These are phyloP conservation scores for Philhelius pedissequus DNA, from an alignment of 2,888 invertebrate genomes.

Conservation along the genomic window DNA sequence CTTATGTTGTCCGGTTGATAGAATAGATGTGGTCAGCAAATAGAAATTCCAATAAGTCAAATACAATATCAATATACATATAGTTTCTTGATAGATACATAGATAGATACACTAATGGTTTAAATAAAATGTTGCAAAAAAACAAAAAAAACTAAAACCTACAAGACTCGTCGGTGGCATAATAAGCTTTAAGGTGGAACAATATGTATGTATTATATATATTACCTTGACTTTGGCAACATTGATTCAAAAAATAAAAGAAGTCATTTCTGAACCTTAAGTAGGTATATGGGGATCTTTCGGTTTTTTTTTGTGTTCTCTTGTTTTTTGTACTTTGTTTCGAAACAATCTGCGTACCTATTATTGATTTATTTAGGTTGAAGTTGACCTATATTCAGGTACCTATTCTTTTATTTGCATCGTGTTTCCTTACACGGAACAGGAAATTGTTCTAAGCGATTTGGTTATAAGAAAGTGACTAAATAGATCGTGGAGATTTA, in stretches of 20 bases:
- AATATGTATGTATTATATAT: not conserved
- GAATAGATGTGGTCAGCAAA: conserved; percentile 22
- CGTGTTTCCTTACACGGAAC: not conserved
- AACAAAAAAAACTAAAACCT: not conserved
- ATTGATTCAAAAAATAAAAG: conserved; percentile 24
- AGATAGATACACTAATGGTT: not conserved
- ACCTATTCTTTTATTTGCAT: not conserved
- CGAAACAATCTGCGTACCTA: not conserved
- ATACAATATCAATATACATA: not conserved
- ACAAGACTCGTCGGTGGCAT: conserved; percentile 6
- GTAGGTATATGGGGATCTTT: conserved; percentile 1
- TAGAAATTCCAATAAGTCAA: conserved; percentile 24
- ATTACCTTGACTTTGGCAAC: conserved; percentile 60
- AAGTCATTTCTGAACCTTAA: not conserved
- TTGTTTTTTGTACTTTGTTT: not conserved
- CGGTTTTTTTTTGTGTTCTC: not conserved
- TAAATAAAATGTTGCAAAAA: conserved; percentile 5
- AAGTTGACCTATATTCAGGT: not conserved
- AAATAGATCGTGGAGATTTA: no score
- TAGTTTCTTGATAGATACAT: not conserved
- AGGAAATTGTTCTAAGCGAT: no score
- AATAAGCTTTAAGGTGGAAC: conserved; percentile 11
- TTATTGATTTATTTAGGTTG: not conserved
- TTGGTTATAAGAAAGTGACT: no score
- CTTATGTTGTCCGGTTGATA: conserved; percentile 24